Percentiles rank a stretch among this genome's conserved stretches.
Evolutionary conservation across 2,888 invertebrate species (phyloP).

Genomic region (Petrolisthes manimaculis): DNA sequence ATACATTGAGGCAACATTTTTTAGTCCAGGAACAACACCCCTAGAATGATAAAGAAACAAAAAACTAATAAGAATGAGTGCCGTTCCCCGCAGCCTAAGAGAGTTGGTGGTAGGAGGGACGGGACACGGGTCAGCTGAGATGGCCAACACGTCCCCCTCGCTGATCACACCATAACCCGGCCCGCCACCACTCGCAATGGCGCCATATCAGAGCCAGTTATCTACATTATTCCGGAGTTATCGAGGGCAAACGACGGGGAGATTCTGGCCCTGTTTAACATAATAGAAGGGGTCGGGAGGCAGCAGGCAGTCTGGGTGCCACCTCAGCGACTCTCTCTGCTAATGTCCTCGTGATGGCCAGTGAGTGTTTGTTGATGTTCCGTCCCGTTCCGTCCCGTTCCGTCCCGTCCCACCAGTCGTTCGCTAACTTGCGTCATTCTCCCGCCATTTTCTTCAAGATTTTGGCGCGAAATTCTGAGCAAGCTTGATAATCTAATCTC

Average conservation of each 20-base stretch:
- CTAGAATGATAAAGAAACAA: no score
- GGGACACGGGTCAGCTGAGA: background rate
- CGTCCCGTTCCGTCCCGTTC: no score
- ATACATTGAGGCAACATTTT: no score
- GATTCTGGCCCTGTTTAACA: constrained; percentile 47
- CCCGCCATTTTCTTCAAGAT: no score
- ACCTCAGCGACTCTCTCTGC: constrained; percentile 22
- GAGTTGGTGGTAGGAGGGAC: background rate
- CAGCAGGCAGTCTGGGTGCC: constrained; percentile 11
- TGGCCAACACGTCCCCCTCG: background rate
- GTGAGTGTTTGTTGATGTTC: background rate
- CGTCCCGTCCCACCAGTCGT: no score
- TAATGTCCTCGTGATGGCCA: constrained; percentile 21
- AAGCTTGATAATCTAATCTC: no score
- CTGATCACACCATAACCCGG: constrained; percentile 12
- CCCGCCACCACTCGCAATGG: constrained; percentile 26
- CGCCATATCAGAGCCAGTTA: constrained; percentile 35
- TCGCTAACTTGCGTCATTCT: no score
- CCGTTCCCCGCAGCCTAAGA: no score
- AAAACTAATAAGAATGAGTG: no score
- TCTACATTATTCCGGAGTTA: constrained; percentile 34
- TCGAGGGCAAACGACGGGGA: constrained; percentile 37
- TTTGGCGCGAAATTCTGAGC: no score
- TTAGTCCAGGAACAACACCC: no score
- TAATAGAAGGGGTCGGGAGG: constrained; percentile 35